These are phyloP conservation scores for Henricia sp. DNA, from an alignment of 53 echinoderm and acorn worm genomes.

Conservation along the genomic window DNA sequence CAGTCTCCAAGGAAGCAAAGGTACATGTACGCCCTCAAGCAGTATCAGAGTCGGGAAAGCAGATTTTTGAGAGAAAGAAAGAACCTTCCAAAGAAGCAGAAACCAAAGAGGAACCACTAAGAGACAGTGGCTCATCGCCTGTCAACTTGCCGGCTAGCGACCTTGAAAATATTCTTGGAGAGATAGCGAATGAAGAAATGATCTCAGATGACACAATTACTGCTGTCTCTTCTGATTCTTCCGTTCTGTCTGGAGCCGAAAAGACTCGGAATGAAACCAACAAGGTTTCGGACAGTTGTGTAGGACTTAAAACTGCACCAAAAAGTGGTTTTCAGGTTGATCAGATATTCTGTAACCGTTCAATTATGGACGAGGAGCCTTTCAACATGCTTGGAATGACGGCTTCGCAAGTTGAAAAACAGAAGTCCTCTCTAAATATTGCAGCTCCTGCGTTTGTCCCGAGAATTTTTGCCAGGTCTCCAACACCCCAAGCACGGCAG, in stretches of 20 bases:
- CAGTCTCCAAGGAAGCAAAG: background rate
- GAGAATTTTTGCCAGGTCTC: slow-evolving; percentile 14
- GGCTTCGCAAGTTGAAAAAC: background rate
- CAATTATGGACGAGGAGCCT: too few relatives aligned
- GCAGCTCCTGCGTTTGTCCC: slow-evolving; percentile 13
- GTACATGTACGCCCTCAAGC: background rate
- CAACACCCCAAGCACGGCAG: background rate
- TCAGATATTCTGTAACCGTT: too few relatives aligned
- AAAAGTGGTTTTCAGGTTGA: too few relatives aligned
- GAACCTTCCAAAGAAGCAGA: background rate
- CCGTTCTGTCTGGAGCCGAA: too few relatives aligned
- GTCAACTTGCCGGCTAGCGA: background rate
- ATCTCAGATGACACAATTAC: too few relatives aligned
- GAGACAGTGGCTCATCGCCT: background rate
- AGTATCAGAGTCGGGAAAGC: background rate
- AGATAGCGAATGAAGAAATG: too few relatives aligned
- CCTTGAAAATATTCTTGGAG: slow-evolving; percentile 3
- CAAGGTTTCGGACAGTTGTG: background rate
- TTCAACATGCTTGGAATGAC: too few relatives aligned
- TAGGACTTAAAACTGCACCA: too few relatives aligned
- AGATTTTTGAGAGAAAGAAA: background rate
- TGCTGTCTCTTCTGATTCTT: too few relatives aligned
- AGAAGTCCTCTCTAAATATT: background rate
- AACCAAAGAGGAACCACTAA: background rate
- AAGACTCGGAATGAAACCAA: background rate